Percentiles rank a stretch among this genome's conserved stretches.
These are phyloP conservation scores for Epinephelus malabaricus DNA, from an alignment of 2,797 vertebrate genomes.

Conservation along the genomic window DNA sequence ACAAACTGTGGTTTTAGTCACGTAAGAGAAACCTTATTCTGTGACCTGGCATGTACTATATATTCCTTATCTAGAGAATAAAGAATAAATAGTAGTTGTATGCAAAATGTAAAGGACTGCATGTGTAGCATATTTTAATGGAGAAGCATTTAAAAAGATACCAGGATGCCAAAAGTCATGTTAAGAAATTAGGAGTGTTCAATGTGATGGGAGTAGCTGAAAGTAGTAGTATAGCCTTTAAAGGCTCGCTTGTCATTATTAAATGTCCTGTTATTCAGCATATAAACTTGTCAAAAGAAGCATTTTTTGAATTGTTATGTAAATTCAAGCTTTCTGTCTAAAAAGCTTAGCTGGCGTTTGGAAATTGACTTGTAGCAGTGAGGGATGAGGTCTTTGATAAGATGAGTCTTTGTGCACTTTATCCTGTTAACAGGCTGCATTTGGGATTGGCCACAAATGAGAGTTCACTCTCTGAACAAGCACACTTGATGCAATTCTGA, in stretches of 20 bases:
- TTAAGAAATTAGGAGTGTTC: not conserved
- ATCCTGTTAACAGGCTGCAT: slow-evolving; percentile 29
- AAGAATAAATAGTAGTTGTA: not conserved
- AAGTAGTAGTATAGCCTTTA: too few relatives aligned
- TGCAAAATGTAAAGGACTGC: too few relatives aligned
- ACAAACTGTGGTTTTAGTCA: not conserved
- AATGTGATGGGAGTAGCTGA: too few relatives aligned
- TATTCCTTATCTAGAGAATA: not conserved
- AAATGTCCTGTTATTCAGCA: slow-evolving; percentile 8
- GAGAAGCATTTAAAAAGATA: too few relatives aligned
- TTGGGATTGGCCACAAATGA: slow-evolving; percentile 40
- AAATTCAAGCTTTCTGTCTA: slow-evolving; percentile 30
- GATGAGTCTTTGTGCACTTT: slow-evolving; percentile 22
- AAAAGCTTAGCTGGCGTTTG: not conserved
- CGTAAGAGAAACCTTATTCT: not conserved
- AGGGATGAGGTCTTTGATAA: slow-evolving; percentile 20
- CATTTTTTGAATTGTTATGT: not conserved
- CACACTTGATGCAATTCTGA: slow-evolving; percentile 23
- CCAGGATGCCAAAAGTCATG: not conserved
- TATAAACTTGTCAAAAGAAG: not conserved
- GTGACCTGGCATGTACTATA: too few relatives aligned
- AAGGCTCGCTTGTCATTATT: not conserved
- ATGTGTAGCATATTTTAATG: not conserved
- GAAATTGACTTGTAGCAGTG: slow-evolving; percentile 13
- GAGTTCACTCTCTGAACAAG: slow-evolving; percentile 17